Evolutionary conservation across 2,797 vertebrate genomes (phyloP).

Genomic region (Myioborus miniatus): DNA sequence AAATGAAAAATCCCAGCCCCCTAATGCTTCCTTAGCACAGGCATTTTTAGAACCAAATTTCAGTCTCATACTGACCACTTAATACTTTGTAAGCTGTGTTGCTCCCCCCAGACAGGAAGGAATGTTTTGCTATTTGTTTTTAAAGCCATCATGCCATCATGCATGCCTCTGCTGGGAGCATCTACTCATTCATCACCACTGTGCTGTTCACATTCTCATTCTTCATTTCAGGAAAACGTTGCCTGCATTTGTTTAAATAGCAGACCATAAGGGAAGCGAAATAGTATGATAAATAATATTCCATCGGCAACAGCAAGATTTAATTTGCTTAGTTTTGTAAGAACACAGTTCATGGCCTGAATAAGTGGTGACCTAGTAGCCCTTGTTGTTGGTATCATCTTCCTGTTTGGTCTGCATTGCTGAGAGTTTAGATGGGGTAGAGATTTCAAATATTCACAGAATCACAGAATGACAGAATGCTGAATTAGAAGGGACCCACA

Average conservation of each 20-base stretch:
- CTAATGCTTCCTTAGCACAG: conserved; percentile 9
- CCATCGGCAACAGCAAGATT: not conserved
- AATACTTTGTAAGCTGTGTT: not conserved
- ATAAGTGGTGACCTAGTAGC: not conserved
- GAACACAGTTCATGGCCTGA: not conserved
- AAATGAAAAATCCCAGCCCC: conserved; percentile 44
- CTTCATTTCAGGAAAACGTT: not conserved
- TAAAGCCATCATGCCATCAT: not conserved
- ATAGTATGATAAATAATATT: not conserved
- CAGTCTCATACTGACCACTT: conserved; percentile 2
- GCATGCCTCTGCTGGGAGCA: not conserved
- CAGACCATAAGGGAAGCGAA: not conserved
- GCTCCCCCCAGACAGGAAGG: conserved; percentile 48
- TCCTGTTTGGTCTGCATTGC: not conserved
- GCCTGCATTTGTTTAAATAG: not conserved
- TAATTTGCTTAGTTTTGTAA: not conserved
- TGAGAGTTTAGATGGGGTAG: not conserved
- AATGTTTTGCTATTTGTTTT: conserved; percentile 49
- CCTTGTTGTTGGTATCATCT: fast-evolving
- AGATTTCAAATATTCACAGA: not conserved
- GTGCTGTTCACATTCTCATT: not conserved
- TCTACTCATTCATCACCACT: not conserved
- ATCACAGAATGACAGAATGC: not conserved
- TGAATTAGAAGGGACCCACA: not conserved
- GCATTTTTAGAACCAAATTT: conserved; percentile 60